Base-by-base conservation (phyloP, 2,888 invertebrate genomes). In the Xiphydria camelus region DNA sequence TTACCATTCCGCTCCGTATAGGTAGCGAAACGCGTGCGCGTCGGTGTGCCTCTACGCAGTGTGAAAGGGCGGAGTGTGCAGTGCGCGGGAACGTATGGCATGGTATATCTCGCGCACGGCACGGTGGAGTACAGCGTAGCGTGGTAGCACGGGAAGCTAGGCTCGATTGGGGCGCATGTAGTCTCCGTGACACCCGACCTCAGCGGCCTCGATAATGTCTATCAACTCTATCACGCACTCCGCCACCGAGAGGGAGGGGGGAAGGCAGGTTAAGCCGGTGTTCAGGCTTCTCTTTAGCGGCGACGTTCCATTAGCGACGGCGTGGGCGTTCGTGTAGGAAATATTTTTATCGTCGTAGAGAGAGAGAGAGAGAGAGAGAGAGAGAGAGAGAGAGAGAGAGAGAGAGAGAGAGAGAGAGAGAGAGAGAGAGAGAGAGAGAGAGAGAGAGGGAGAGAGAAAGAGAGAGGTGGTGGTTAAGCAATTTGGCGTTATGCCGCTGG, bases 181-280 rank as follows among this genome's bases (percentile, higher is more conserved):
- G 63, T 40, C 52, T 47, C 52, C 57, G 54, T 60, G 61, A 66
- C 66, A 61, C 51, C 53, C 59, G 56, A 65, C 64, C 64, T 64
- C 53, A 34, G 41, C 40, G 42, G 49, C 45, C 52, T 55, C 56
- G 61, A 66, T 65, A 60, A 65, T 56, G 61, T 50, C 57, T 60
- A 58, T 65, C 65, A 57, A 55, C 54, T 61, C 51, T 55, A 58
- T 60, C 63, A 53, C 47, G 51, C 49, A 52, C 46, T 47, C 41
- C 29, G 47, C 34, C 46, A 47, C 29, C 29, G 9, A 15, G n/a
- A n/a, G n/a, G n/a, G n/a, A n/a, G n/a, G n/a, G n/a, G n/a, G 45
- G 34, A 41, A 41, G 31, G 25, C 45, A 32, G 26, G 49, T 52
- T 47, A 51, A 57, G 46, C 41, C 45, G 38, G 18, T 25, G 35